phyloP scores from a whole-genome alignment of 2,888 invertebrate species.

The Spilarctia lutea region DNA sequence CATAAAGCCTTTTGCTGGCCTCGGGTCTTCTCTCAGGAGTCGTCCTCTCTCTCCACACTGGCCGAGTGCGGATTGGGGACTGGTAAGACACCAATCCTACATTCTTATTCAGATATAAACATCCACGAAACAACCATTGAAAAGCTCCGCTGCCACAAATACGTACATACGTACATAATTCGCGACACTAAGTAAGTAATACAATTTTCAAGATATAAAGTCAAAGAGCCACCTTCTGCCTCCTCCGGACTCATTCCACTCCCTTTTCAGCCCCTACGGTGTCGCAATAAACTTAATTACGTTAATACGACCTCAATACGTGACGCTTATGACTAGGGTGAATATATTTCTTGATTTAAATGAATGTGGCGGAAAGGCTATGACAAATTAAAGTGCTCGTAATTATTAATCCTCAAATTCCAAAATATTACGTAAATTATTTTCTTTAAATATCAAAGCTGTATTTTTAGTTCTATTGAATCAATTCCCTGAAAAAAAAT shows the following conservation, averaged over 20 bases:
- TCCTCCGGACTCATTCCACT: conserved; percentile 31
- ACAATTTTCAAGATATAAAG: conserved; percentile 78
- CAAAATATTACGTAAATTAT: too few species aligned
- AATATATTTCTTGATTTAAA: conserved; percentile 29
- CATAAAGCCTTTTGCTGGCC: too few species aligned
- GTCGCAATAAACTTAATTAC: conserved; percentile 83
- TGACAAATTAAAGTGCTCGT: not conserved
- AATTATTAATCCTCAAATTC: too few species aligned
- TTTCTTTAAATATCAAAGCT: too few species aligned
- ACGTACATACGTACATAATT: conserved; percentile 48
- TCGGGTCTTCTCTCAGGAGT: too few species aligned
- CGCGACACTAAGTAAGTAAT: conserved; percentile 68
- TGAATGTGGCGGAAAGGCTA: not conserved
- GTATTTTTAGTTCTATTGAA: too few species aligned
- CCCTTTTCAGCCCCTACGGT: conserved; percentile 42
- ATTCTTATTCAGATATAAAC: not conserved
- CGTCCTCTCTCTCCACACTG: too few species aligned
- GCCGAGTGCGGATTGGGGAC: too few species aligned
- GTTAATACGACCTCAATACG: conserved; percentile 78
- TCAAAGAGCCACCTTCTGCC: conserved; percentile 68
- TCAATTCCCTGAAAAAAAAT: too few species aligned
- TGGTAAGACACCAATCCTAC: too few species aligned
- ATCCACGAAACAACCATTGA: not conserved
- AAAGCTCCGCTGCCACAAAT: conserved; percentile 5
- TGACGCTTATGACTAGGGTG: conserved; percentile 63